phyloP scores from a whole-genome alignment of 2,888 invertebrate genomes.

The Deilephila porcellus region DNA sequence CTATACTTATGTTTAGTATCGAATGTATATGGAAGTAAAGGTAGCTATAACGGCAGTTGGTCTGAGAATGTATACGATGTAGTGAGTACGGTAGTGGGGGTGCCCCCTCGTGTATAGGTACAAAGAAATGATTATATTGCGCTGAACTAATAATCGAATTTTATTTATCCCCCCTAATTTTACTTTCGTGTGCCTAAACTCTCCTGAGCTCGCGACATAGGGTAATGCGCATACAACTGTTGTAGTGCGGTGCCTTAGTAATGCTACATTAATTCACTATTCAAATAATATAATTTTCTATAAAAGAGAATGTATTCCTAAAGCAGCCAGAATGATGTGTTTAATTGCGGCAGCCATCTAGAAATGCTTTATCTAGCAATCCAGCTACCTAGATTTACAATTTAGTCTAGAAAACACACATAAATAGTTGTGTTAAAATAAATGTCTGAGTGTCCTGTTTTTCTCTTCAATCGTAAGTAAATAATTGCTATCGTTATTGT shows the following conservation, averaged over 20 bases:
- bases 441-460: background rate
- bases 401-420: constrained; percentile 37
- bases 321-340: constrained; percentile 27
- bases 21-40: constrained; percentile 76
- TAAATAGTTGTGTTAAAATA: background rate
- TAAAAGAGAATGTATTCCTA: constrained; percentile 32
- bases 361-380: constrained; percentile 54
- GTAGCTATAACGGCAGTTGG: constrained; percentile 74
- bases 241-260: background rate
- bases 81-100: constrained; percentile 71
- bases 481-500: background rate
- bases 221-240: background rate
- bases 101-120: constrained; percentile 76
- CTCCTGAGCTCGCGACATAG: background rate
- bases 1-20: constrained; percentile 71
- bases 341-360: constrained; percentile 62
- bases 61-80: constrained; percentile 76
- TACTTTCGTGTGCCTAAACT: background rate
- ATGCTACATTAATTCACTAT: background rate
- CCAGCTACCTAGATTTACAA: constrained; percentile 64
- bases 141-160: constrained; percentile 62
- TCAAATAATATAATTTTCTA: background rate
- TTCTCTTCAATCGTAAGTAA: constrained; percentile 18
- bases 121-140: constrained; percentile 83
- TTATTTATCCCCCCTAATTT: constrained; percentile 23